phyloP scores from a whole-genome alignment of 64 coral and sea anemone species.

The Actinia tenebrosa region DNA sequence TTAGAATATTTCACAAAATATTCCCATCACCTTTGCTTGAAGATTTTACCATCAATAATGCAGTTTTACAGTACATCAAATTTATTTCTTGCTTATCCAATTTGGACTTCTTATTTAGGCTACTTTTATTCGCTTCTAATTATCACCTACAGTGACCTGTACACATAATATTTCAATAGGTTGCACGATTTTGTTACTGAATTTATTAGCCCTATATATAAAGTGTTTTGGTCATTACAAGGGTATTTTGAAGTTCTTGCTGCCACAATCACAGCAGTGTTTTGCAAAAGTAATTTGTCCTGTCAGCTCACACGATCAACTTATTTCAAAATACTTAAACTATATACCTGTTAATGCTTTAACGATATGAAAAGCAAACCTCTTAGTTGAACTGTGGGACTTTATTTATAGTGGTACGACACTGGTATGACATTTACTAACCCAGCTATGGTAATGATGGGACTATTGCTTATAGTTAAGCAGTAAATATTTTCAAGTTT shows the following conservation, averaged over 20 bases:
- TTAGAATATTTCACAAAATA: neutral
- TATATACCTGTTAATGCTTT: neutral
- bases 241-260: neutral
- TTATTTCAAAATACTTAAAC: neutral
- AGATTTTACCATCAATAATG: constrained; percentile 1
- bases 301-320: neutral
- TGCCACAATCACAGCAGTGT: neutral
- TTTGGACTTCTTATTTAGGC: neutral
- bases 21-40: neutral
- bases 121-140: neutral
- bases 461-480: neutral
- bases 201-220: neutral
- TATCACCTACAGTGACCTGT: neutral
- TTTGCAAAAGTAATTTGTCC: neutral
- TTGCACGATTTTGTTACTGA: neutral
- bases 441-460: neutral
- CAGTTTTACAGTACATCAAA: neutral
- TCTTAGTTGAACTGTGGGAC: neutral
- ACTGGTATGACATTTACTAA: no score
- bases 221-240: neutral
- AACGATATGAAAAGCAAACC: neutral
- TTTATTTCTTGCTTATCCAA: neutral
- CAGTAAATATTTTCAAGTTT: neutral
- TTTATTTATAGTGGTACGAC: no score
- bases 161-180: neutral